Conservation (phyloP, 1,140 invertebrate genomes). For the Diorhabda carinulata region DNA sequence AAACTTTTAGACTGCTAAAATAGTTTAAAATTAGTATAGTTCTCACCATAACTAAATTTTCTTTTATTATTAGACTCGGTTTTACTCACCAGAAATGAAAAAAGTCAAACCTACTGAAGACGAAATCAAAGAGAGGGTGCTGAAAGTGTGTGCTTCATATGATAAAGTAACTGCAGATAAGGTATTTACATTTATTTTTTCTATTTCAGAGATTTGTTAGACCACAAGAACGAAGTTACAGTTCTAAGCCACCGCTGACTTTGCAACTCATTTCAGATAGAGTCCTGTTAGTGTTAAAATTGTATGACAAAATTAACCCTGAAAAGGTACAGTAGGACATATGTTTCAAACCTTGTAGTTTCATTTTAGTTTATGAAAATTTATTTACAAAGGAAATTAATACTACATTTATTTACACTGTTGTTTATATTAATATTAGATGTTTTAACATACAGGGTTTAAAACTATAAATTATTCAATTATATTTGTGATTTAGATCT, state of each 20-base stretch:
- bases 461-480: no score
- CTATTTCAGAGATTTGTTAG: slow-evolving; percentile 61
- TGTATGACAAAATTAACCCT: slow-evolving; percentile 94
- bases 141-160: slow-evolving; percentile 73
- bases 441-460: no score
- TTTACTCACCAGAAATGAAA: slow-evolving; percentile 42
- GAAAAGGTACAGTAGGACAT: slow-evolving; percentile 70
- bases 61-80: slow-evolving; percentile 32
- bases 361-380: not conserved
- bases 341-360: slow-evolving; percentile 9
- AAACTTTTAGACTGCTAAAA: not conserved
- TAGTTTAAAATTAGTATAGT: not conserved
- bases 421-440: no score
- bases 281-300: slow-evolving; percentile 87
- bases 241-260: slow-evolving; percentile 67
- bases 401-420: no score
- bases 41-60: not conserved
- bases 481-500: not conserved
- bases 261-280: slow-evolving; percentile 80
- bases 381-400: no score
- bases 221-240: slow-evolving; percentile 65
- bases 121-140: slow-evolving; percentile 67
- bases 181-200: slow-evolving; percentile 59
- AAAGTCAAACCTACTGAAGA: slow-evolving; percentile 48
- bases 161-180: slow-evolving; percentile 75